Base-by-base conservation (phyloP, 2,888 invertebrate species). In the Cosmopolites sordidus region DNA sequence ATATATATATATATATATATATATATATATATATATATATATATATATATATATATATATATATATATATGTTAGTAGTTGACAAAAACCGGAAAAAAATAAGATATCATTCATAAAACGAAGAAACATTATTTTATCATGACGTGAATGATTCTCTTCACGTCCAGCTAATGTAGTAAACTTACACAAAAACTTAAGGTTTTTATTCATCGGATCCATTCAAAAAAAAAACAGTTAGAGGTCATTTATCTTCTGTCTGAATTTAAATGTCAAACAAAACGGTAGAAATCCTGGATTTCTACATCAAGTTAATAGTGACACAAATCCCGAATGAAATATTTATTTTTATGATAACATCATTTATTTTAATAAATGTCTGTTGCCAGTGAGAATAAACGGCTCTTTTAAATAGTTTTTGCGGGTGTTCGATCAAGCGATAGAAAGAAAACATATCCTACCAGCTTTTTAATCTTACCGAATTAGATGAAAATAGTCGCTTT, bases 291-390 rank as follows among this genome's bases (percentile, higher is more conserved):
- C 47, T 22, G 40, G 47, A 47, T 47, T 47, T 29, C 29, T 47
- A 8, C 40, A 22, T 39, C 14, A 47, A 27, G 47, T 38, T 46
- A 46, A 46, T 47, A 47, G 47, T 38, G 47, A 40, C 39, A 27
- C 15, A 47, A 29, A 47, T 47, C 47, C 40, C 22, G 15, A n/a
- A 47, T 47, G 47, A 47, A 47, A 47, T 40, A 47, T 47, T 47
- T 47, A 47, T 47, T 47, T 47, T 47, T 40, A 47, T 15, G 40
- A 40, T 40, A 39, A 40, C 40, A 47, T 40, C 47, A 40, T 47
- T 47, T 47, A 47, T 47, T 47, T 40, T 47, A 47, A 47, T 47
- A 47, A 47, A 47, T 47, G 39, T 47, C 33, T 33, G 5, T 12
- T n/a, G 33, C 5, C 33, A 11, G 8, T 33, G 12, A n/a, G 11